A percentile compares a stretch with the other conserved stretches of the same genome.
phyloP scores from a whole-genome alignment of 2,797 vertebrate genomes.

The Chelidonichthys spinosus region DNA sequence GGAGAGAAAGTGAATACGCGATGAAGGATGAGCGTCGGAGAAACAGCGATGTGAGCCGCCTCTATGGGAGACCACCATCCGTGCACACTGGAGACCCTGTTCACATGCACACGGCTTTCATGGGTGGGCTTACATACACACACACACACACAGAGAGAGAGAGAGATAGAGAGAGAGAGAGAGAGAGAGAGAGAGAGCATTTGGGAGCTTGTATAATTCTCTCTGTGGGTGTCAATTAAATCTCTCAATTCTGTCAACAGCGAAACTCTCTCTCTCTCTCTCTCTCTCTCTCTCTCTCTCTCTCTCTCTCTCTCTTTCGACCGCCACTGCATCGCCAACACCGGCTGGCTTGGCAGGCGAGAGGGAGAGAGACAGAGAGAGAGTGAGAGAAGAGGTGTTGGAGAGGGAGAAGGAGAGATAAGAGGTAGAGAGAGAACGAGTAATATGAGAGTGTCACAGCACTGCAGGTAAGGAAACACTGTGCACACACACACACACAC shows the following conservation, averaged over 20 bases:
- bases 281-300: conserved; percentile 35
- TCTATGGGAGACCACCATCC: conserved; percentile 10
- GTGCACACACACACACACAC: conserved; percentile 16
- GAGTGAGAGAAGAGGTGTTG: conserved; percentile 27
- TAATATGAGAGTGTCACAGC: conserved; percentile 65
- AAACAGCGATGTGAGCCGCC: conserved; percentile 8
- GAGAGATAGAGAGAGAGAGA: conserved; percentile 13
- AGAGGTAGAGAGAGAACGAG: conserved; percentile 36
- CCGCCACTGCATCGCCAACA: conserved; percentile 69
- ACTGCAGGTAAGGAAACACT: conserved; percentile 66
- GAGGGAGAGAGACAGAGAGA: conserved; percentile 6
- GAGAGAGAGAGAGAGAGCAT: conserved; percentile 39
- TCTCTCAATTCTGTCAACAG: conserved; percentile 72
- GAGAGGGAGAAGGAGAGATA: conserved; percentile 40
- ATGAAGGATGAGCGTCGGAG: background rate
- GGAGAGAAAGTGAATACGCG: conserved; percentile 14
- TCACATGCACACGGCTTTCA: conserved; percentile 33
- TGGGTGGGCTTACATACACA: conserved; percentile 16
- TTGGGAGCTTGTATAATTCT: conserved; percentile 75
- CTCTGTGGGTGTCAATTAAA: conserved; percentile 80
- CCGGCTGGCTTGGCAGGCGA: conserved; percentile 67
- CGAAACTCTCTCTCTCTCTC: conserved; percentile 46
- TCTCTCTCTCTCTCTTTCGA: conserved; percentile 44
- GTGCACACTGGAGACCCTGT: conserved; percentile 20
- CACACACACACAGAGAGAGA: conserved; percentile 10